phyloP scores from a whole-genome alignment of 2,888 invertebrate genomes.

The Serrognathus titanus region DNA sequence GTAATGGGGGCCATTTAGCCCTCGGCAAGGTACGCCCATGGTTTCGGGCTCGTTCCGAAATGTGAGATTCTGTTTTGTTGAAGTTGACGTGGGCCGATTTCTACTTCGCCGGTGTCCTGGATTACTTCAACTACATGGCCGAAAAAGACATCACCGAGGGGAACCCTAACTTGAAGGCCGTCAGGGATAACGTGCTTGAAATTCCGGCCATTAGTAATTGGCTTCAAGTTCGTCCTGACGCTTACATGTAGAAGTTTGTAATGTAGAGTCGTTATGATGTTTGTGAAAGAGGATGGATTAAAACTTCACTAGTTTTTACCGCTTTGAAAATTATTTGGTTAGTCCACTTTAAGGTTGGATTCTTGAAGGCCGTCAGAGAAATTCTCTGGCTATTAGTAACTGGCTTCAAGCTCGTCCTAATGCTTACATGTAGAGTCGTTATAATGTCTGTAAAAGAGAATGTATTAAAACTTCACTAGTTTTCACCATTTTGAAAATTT shows the following conservation, averaged over 20 bases:
- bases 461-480: no score
- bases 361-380: conserved; percentile 53
- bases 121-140: conserved; percentile 58
- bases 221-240: conserved; percentile 59
- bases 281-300: no score
- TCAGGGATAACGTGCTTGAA: conserved; percentile 55
- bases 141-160: conserved; percentile 55
- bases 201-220: conserved; percentile 61
- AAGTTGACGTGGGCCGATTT: conserved; percentile 63
- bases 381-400: conserved; percentile 59
- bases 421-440: conserved; percentile 7
- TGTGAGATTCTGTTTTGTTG: no score
- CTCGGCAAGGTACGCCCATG: conserved; percentile 40
- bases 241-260: conserved; percentile 4
- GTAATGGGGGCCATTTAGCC: conserved; percentile 60
- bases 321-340: no score
- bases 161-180: conserved; percentile 55
- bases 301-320: no score
- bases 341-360: no score
- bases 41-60: no score
- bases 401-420: conserved; percentile 63
- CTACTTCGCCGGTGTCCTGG: conserved; percentile 56
- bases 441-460: no score
- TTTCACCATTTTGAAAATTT: no score
- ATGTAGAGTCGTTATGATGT: no score